Percentiles rank a stretch among this genome's conserved stretches.
Evolutionary conservation across 2,797 vertebrate genomes (phyloP).

Genomic region (Aselliscus stoliczkanus): DNA sequence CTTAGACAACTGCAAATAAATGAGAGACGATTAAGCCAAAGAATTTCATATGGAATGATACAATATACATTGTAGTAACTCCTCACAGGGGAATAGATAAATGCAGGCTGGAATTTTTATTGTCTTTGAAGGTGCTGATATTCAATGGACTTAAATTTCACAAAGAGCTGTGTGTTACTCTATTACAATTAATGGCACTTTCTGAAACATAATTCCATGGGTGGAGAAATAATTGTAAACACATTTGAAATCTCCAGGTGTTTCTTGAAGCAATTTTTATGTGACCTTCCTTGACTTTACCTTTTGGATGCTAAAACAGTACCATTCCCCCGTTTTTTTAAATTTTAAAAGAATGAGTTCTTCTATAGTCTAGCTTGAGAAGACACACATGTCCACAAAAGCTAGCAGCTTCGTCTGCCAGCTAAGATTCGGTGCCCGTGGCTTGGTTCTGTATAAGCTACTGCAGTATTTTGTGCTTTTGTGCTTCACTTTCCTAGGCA

Average conservation of each 20-base stretch:
- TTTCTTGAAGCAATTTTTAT: constrained; percentile 65
- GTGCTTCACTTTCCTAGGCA: neutral
- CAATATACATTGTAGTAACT: constrained; percentile 79
- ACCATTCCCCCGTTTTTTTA: neutral
- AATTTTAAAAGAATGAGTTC: constrained; percentile 33
- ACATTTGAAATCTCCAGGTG: constrained; percentile 45
- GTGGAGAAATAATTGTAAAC: constrained; percentile 57
- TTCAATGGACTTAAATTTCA: constrained; percentile 81
- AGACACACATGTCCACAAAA: neutral
- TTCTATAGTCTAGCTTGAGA: neutral
- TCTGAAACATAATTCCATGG: constrained; percentile 71
- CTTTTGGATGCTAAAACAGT: constrained; percentile 37
- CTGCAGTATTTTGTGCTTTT: neutral
- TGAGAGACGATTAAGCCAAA: constrained; percentile 79
- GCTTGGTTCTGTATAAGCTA: neutral
- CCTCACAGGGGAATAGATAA: constrained; percentile 84
- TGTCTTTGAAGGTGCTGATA: constrained; percentile 85
- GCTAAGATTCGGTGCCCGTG: neutral
- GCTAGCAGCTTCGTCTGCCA: neutral
- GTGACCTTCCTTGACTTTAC: constrained; percentile 35
- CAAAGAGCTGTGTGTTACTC: constrained; percentile 78
- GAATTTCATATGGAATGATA: constrained; percentile 86
- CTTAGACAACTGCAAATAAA: constrained; percentile 83
- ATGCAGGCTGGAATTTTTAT: constrained; percentile 81
- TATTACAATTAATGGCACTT: constrained; percentile 83